phyloP scores from a whole-genome alignment of 2,888 invertebrate species.

The Papilio protenor region DNA sequence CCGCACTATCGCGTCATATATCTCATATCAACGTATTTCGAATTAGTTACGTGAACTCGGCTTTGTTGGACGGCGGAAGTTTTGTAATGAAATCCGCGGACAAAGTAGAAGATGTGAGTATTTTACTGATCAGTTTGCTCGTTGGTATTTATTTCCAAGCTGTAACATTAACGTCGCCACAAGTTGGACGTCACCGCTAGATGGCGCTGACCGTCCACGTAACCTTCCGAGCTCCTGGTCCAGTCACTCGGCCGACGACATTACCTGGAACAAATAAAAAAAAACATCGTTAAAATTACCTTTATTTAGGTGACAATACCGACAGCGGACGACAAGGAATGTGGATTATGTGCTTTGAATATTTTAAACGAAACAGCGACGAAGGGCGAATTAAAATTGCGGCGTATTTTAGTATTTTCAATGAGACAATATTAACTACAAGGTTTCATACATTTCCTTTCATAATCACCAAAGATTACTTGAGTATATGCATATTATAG shows the following conservation, averaged over 20 bases:
- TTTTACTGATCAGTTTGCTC: not conserved
- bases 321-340: constrained; percentile 4
- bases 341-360: constrained; percentile 13
- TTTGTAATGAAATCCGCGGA: not conserved
- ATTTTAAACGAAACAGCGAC: not conserved
- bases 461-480: too few relatives aligned
- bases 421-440: too few relatives aligned
- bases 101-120: not conserved
- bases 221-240: not conserved
- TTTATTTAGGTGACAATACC: not conserved
- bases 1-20: not conserved
- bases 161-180: not conserved
- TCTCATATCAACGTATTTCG: not conserved
- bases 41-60: not conserved
- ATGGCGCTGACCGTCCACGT: not conserved
- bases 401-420: not conserved
- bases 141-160: not conserved
- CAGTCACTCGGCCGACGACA: not conserved
- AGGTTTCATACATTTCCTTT: too few relatives aligned
- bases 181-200: not conserved
- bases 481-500: not conserved
- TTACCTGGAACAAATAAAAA: constrained; percentile 39
- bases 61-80: not conserved
- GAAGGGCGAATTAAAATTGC: not conserved
- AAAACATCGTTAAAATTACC: not conserved